Evolutionary conservation across 1,140 invertebrate genomes (phyloP), one percentile per base, ranked within the genome.

Genomic region (Sycophaga agraensis): DNA sequence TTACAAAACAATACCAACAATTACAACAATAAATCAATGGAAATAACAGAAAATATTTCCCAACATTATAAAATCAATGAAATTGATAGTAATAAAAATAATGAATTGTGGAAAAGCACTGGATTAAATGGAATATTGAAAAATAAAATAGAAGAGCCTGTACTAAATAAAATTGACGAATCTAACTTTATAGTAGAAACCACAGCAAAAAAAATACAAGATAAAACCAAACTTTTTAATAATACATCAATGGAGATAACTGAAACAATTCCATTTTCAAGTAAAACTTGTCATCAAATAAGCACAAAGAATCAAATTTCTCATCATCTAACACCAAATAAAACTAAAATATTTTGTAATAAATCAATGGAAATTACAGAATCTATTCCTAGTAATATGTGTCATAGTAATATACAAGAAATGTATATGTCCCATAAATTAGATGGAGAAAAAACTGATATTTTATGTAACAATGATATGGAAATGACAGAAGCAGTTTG

Each of bases 221-320:
- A 46, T 12, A 34, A 59, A 22, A 59, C 28, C 26, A 55, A 49
- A 48, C 11, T 55, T 43, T 61, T 51, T 8, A 2, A 12, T 16
- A 48, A 58, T 28, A 53, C 59, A 21, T 63, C 59, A 28, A 63
- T 66, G 64, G 64, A 63, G 28, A 48, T 60, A 3, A 65, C 57
- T 0, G 39, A 24, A 35, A 31, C 8, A 26, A 35, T 26, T 46
- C 22, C 43, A n/a, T 28, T 9, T 19, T 6, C 4, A 31, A 4
- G 4, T 31, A 6, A 6, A 6, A 6, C 1, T 39, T 12, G 24
- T 2, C 26, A 35, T 26, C 3, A 16, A 39, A 26, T 16, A 0
- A 39, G 28, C 3, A 2, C 2, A 3, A 16, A n/a, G 45, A 11
- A 1, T 16, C 8, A 5, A 51, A 6, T n/a, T 22, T 21, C 6